Conservation (phyloP, 2,888 invertebrate species). For the Polia nebulosa region DNA sequence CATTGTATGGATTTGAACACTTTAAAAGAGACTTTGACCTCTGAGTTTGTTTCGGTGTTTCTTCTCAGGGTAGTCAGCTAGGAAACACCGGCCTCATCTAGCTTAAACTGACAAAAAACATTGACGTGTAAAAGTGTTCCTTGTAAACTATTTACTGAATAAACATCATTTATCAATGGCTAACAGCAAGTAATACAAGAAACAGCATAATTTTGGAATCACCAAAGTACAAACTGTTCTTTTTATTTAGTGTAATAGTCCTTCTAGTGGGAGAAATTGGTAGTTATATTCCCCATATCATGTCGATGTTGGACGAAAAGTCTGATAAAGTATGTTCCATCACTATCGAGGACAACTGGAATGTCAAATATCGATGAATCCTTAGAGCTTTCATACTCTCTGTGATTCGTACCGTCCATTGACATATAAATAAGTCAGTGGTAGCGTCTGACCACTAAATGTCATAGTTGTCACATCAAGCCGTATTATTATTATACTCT, state of each 20-base stretch:
- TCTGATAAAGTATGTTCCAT: neutral
- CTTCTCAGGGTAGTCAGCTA: no score
- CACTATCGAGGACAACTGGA: neutral
- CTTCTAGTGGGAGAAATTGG: neutral
- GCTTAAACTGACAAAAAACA: no score
- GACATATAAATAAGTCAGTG: no score
- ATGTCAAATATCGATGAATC: neutral
- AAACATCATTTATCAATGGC: no score
- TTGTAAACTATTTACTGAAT: no score
- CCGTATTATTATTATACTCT: no score
- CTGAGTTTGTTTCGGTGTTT: no score
- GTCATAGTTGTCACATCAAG: neutral
- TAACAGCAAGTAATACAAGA: neutral
- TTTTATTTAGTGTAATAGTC: neutral
- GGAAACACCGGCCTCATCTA: no score
- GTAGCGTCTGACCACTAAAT: neutral
- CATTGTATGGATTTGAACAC: no score
- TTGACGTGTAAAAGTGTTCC: no score
- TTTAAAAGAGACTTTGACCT: no score
- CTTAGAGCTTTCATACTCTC: neutral
- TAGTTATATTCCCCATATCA: neutral
- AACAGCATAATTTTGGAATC: neutral
- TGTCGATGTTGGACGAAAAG: neutral
- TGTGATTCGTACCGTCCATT: neutral
- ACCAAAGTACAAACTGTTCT: neutral